Evolutionary conservation across 2,888 invertebrate genomes (phyloP).

Genomic region (Chymomyza amoena): DNA sequence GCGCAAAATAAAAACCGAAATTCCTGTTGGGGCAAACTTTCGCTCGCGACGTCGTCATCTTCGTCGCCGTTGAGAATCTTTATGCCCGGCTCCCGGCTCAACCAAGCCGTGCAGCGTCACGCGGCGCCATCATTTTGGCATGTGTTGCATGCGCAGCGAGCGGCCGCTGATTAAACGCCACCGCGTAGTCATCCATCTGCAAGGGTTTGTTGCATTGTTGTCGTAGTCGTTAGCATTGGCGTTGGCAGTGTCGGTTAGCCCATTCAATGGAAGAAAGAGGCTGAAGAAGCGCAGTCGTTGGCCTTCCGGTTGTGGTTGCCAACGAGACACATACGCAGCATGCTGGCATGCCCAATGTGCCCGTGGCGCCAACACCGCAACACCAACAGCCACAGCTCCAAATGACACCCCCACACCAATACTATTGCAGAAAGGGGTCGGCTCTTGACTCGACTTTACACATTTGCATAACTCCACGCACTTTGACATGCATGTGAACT

Average conservation of each 20-base stretch:
- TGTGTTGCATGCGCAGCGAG: constrained; percentile 3
- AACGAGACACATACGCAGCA: not conserved
- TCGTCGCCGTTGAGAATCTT: constrained; percentile 21
- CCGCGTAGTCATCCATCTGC: constrained; percentile 12
- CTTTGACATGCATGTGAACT: constrained; percentile 59
- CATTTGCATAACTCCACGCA: constrained; percentile 71
- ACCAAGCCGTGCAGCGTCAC: not conserved
- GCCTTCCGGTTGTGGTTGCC: constrained; percentile 5
- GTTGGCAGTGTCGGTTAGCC: constrained; percentile 24
- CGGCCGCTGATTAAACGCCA: constrained; percentile 50
- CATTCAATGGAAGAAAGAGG: not conserved
- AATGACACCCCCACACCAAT: constrained; percentile 27
- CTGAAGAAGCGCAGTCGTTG: constrained; percentile 1
- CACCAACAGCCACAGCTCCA: constrained; percentile 18
- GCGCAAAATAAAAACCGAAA: constrained; percentile 49
- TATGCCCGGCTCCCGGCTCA: too few species aligned
- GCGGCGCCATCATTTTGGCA: constrained; percentile 3
- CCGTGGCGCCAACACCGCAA: constrained; percentile 37
- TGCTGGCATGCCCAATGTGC: constrained; percentile 3
- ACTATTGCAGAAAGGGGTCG: not conserved
- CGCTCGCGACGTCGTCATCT: constrained; percentile 43
- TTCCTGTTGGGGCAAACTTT: constrained; percentile 58
- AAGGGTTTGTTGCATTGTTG: constrained; percentile 43
- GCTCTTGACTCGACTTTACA: not conserved
- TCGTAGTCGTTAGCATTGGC: constrained; percentile 20